These are phyloP conservation scores for Diogma glabrata DNA, from an alignment of 2,888 invertebrate species.

Conservation along the genomic window DNA sequence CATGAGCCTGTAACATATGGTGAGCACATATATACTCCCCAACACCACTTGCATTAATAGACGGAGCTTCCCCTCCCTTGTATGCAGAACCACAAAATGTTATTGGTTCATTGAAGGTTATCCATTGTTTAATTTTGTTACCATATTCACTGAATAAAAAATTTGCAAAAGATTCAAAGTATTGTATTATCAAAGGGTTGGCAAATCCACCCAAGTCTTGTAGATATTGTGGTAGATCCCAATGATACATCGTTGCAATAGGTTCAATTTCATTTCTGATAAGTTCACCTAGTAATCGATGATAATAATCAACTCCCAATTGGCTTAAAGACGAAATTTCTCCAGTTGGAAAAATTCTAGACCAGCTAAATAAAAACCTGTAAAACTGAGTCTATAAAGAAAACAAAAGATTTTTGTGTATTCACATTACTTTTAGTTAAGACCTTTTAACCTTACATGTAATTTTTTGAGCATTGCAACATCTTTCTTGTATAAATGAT, in stretches of 20 bases:
- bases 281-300: neutral
- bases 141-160: slow-evolving; percentile 37
- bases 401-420: too few relatives aligned
- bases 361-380: neutral
- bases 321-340: slow-evolving; percentile 34
- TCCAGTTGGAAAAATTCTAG: slow-evolving; percentile 46
- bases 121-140: slow-evolving; percentile 43
- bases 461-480: too few relatives aligned
- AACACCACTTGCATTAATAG: slow-evolving; percentile 34
- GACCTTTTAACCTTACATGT: too few relatives aligned
- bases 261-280: slow-evolving; percentile 41
- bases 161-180: slow-evolving; percentile 41
- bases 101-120: slow-evolving; percentile 47
- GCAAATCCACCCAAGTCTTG: slow-evolving; percentile 44
- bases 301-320: neutral
- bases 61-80: slow-evolving; percentile 28
- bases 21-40: slow-evolving; percentile 41
- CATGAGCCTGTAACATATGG: slow-evolving; percentile 42
- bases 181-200: slow-evolving; percentile 35
- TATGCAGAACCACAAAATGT: slow-evolving; percentile 39
- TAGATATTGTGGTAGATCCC: slow-evolving; percentile 42
- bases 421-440: too few relatives aligned
- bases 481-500: too few relatives aligned
- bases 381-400: slow-evolving; percentile 21
- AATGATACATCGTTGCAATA: slow-evolving; percentile 44